Conservation (phyloP, 2,797 vertebrate species). For the Valencia hispanica region DNA sequence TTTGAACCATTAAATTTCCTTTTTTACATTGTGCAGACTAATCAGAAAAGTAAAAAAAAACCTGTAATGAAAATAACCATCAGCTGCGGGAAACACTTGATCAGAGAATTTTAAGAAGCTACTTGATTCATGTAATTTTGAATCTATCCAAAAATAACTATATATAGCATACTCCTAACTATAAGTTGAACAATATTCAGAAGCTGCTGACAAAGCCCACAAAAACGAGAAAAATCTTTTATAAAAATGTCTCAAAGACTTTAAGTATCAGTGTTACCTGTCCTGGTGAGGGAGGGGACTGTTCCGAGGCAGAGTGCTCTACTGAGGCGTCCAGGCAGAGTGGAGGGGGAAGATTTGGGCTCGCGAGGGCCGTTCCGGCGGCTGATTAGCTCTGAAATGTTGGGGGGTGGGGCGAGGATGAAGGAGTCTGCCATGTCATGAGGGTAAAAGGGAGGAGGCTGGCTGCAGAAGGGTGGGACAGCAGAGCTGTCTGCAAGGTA, state of each 20-base stretch:
- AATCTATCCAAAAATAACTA: not conserved
- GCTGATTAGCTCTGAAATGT: slow-evolving; percentile 85
- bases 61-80: not conserved
- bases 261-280: slow-evolving; percentile 79
- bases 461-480: slow-evolving; percentile 65
- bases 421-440: slow-evolving; percentile 74
- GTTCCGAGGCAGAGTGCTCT: slow-evolving; percentile 92
- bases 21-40: not conserved
- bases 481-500: slow-evolving; percentile 83
- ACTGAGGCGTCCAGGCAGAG: slow-evolving; percentile 91
- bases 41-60: not conserved
- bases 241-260: not conserved
- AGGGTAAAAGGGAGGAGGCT: slow-evolving; percentile 59
- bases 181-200: not conserved
- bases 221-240: not conserved
- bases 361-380: slow-evolving; percentile 82
- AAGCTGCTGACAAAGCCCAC: not conserved
- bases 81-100: no score
- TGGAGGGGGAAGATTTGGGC: slow-evolving; percentile 85
- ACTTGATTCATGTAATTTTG: not conserved
- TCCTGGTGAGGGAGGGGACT: slow-evolving; percentile 87
- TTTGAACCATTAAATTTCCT: not conserved
- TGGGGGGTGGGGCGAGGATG: slow-evolving; percentile 87
- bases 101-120: not conserved
- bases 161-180: not conserved